phyloP scores from a whole-genome alignment of 2,797 vertebrate genomes.

The Cyclopterus lumpus region DNA sequence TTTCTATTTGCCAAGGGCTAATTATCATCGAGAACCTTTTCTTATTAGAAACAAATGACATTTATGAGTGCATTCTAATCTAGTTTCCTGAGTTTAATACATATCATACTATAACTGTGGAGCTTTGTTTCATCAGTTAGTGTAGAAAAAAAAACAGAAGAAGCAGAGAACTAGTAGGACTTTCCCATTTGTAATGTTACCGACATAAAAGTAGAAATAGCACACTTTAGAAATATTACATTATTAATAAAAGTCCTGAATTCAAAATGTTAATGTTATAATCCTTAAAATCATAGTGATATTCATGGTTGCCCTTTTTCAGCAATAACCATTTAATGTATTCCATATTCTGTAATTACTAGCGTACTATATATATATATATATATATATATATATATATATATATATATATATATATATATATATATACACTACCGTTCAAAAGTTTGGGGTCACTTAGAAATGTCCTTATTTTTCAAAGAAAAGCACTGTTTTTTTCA shows the following conservation, averaged over 20 bases:
- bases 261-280: not conserved
- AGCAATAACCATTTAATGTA: not conserved
- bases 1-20: constrained; percentile 70
- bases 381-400: too few species aligned
- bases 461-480: too few species aligned
- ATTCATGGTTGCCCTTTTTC: not conserved
- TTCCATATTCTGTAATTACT: not conserved
- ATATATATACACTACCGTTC: too few species aligned
- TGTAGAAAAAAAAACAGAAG: constrained; percentile 21
- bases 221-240: not conserved
- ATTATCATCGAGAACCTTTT: constrained; percentile 61
- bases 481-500: too few species aligned
- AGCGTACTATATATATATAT: too few species aligned
- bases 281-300: not conserved
- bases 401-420: too few species aligned
- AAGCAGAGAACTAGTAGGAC: constrained; percentile 3
- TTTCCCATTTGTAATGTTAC: constrained; percentile 14
- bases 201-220: not conserved
- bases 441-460: too few species aligned
- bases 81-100: constrained; percentile 44
- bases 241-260: not conserved
- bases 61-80: constrained; percentile 63
- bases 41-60: constrained; percentile 59
- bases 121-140: constrained; percentile 26
- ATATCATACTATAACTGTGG: constrained; percentile 23